These are phyloP conservation scores for Halcyon leucocephala DNA, from an alignment of 2,797 vertebrate genomes.

Conservation along the genomic window DNA sequence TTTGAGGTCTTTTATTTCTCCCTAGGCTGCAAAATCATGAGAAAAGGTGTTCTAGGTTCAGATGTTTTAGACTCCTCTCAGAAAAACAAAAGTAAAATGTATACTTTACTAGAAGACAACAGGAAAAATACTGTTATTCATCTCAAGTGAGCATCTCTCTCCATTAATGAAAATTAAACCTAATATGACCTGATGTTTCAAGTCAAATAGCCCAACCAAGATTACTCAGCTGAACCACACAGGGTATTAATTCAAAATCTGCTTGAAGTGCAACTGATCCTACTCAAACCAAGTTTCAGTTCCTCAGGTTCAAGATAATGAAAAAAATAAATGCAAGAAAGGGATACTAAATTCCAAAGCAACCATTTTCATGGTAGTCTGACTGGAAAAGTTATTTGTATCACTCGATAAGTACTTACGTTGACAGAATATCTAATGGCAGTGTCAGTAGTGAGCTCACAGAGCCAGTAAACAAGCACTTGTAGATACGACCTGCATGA, in stretches of 20 bases:
- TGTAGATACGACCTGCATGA: slow-evolving; percentile 93
- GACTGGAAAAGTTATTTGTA: neutral
- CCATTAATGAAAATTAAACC: neutral
- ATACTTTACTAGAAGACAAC: neutral
- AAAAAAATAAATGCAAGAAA: neutral
- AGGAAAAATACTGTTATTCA: neutral
- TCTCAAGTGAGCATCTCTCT: neutral
- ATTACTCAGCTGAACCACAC: neutral
- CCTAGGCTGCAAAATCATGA: neutral
- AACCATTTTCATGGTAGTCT: neutral
- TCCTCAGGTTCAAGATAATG: neutral
- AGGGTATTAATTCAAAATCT: neutral
- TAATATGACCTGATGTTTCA: neutral
- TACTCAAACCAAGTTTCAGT: neutral
- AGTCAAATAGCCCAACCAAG: neutral
- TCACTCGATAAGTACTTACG: slow-evolving; percentile 84
- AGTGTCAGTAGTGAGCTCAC: slow-evolving; percentile 97
- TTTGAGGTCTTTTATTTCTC: neutral
- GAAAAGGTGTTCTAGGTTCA: neutral
- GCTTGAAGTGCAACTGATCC: neutral
- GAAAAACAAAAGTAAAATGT: neutral
- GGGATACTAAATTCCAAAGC: neutral
- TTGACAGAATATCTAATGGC: slow-evolving; percentile 97
- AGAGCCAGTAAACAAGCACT: slow-evolving; percentile 98
- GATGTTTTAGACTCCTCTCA: neutral